Evolutionary conservation across 2,888 invertebrate species (phyloP), one percentile per base, ranked within the genome.

Genomic region (Pristionchus japonicus): DNA sequence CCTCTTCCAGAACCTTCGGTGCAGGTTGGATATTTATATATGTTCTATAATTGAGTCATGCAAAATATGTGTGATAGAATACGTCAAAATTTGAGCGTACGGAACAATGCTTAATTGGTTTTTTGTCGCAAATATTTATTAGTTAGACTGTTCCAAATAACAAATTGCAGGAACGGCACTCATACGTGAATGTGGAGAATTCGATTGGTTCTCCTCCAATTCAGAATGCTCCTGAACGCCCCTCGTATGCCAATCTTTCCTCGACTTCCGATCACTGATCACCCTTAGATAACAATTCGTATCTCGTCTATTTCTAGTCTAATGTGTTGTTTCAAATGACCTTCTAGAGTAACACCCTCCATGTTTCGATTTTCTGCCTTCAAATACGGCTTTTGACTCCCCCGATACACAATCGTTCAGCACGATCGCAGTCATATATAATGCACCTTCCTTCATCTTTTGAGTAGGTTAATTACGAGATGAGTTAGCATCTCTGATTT

Each of bases 151-250:
- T n/a, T n/a, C n/a, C n/a, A n/a, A n/a, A n/a, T 40, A 40, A 74
- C 23, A 23, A 6, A 27, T 47, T 61, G 57, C 34, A 85, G 85
- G 43, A 20, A 20, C 40, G 43, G 1, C 85, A 85, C 43, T 85
- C 85, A 17, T 85, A 85, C 15, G 85, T 85, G 64, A 85, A 85
- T 43, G 85, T 85, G 27, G 85, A 47, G 40, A 47, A 52, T 34
- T 52, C 57, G 83, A 23, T 37, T 23, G 43, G 47, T 23, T n/a
- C 43, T 11, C 40, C 15, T n/a, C 77, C 77, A 31, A n/a, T 27
- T 11, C 43, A 77, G n/a, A 27, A 40, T 77, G 77, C 77, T n/a
- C 77, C 77, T 13, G n/a, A 17, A 3, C 43, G 43, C 1, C 43
- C 43, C 0, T 9, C 77, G 6, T 77, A 77, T 27, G 77, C 23